phyloP scores from a whole-genome alignment of 1,140 invertebrate genomes.

The Nasonia vitripennis region DNA sequence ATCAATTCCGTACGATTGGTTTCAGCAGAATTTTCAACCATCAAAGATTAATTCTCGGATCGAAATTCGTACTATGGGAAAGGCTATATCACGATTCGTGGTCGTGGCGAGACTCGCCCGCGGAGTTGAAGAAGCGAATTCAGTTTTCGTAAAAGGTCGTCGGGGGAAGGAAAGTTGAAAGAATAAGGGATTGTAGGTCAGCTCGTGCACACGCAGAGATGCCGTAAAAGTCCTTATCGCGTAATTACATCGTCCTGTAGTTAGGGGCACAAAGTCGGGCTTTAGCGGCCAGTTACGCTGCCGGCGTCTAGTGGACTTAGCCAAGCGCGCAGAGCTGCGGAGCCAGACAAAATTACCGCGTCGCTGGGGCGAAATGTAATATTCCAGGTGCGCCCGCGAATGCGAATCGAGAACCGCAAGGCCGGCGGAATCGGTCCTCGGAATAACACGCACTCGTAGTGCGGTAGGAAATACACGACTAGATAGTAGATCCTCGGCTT shows the following conservation, averaged over 20 bases:
- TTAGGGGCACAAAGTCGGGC: conserved; percentile 20
- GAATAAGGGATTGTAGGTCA: background rate
- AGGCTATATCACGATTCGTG: too few relatives aligned
- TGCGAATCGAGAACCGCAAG: conserved; percentile 54
- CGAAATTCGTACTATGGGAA: too few relatives aligned
- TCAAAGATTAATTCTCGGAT: too few relatives aligned
- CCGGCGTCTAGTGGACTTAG: background rate
- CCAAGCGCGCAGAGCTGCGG: too few relatives aligned
- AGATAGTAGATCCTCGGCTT: too few relatives aligned
- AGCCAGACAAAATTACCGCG: background rate
- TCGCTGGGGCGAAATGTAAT: conserved; percentile 59
- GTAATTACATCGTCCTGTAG: conserved; percentile 48
- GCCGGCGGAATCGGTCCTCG: too few relatives aligned
- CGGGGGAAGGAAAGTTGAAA: background rate
- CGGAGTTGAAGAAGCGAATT: background rate
- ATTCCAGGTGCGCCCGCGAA: conserved; percentile 59
- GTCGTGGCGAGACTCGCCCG: too few relatives aligned
- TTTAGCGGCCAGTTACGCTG: conserved; percentile 17
- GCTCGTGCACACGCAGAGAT: background rate
- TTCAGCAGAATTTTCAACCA: too few relatives aligned
- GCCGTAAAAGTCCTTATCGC: conserved; percentile 49
- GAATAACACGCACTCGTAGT: too few relatives aligned
- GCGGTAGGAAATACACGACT: too few relatives aligned
- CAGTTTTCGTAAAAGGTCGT: background rate
- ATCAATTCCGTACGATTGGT: too few relatives aligned